Percentiles rank a stretch among this genome's conserved stretches.
These are phyloP conservation scores for Lonchura striata DNA, from an alignment of 2,113 vertebrate species.

Conservation along the genomic window DNA sequence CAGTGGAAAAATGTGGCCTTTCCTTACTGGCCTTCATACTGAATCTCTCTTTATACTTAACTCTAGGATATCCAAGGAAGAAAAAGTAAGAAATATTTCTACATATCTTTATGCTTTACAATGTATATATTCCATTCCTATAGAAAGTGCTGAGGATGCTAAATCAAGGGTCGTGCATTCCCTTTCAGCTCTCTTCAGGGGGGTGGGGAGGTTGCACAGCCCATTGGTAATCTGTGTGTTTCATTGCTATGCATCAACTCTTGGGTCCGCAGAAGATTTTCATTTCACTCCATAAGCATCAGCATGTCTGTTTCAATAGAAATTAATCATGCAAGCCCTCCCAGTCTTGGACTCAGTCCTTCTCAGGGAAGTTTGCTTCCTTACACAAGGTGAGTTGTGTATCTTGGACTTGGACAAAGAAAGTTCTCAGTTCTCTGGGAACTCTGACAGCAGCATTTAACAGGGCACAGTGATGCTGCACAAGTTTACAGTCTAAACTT, in stretches of 20 bases:
- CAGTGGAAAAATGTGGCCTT: background rate
- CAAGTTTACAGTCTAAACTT: background rate
- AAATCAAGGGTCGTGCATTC: background rate
- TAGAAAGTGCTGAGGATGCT: background rate
- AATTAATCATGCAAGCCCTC: background rate
- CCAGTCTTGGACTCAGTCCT: background rate
- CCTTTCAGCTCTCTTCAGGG: background rate
- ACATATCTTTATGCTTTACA: background rate
- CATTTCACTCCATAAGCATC: background rate
- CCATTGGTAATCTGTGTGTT: background rate
- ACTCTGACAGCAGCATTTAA: background rate
- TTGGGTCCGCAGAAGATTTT: background rate
- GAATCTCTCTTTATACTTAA: background rate
- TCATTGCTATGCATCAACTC: background rate
- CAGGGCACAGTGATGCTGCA: background rate
- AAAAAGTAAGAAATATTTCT: background rate
- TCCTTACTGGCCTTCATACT: background rate
- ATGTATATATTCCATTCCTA: background rate
- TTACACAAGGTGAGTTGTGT: background rate
- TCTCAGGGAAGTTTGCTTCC: background rate
- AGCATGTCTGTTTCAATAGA: background rate
- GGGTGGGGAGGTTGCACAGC: background rate
- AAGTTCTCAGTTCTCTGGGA: background rate
- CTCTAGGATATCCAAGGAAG: background rate
- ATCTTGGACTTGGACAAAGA: background rate